Evolutionary conservation across 2,113 vertebrate species (phyloP), one percentile per base, ranked within the genome.

Genomic region (Vulpes lagopus): DNA sequence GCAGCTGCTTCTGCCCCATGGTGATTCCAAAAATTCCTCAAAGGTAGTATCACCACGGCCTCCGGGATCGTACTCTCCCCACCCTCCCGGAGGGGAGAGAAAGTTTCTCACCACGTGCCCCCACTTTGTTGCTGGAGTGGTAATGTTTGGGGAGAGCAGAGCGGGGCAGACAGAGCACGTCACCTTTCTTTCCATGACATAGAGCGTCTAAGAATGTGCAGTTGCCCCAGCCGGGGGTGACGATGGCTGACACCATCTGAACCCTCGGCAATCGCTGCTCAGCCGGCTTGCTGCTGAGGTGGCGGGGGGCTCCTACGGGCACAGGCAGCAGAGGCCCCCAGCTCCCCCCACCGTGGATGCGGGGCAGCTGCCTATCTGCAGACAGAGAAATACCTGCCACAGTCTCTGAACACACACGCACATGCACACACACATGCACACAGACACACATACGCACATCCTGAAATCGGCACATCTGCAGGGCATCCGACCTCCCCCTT

Each of bases 151-250:
- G 79, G 91, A 80, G 69, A 83, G n/a, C 82, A 25, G 74, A 94
- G 60, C 49, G 30, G 53, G 81, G 88, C 93, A 96, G 97, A 95
- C 62, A 14, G 69, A 94, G 79, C 25, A 11, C 91, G 94, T 97
- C 97, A 95, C 94, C 92, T 96, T 87, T 93, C 92, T 97, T 96
- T 96, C 97, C 97, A 93, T 97, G 95, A 96, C 96, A 96, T 96
- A 94, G 67, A 85, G 76, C 0, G 89, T 97, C 97, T 97, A 96
- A 97, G 97, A 96, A 97, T 96, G 92, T 82, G 92, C 3, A 59
- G 95, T 92, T 94, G 92, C 96, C 89, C 59, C 80, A 96, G 96
- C 57, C 8, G 15, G 81, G 74, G 53, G 62, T 92, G 88, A 86
- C 5, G 35, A 86, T 4, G 35, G 53, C 67, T 51, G 74, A 78